A percentile compares a stretch with the other conserved stretches of the same genome.
Conservation (phyloP, 2,888 invertebrate genomes). For the Coleophora deauratella region DNA sequence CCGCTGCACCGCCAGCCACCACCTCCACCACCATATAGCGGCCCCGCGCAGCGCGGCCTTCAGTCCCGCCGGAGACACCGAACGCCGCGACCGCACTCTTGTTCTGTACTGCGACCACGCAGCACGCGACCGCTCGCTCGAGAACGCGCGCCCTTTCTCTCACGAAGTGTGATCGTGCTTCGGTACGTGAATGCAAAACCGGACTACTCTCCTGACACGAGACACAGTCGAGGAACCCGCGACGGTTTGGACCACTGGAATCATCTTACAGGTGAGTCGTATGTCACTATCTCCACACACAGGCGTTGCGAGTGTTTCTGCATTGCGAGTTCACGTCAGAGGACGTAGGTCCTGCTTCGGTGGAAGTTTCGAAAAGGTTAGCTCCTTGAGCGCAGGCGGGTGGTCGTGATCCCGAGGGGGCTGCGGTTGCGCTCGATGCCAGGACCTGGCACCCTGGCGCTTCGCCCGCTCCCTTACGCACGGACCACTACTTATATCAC, state of each 20-base stretch:
- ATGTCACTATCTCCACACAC: constrained; percentile 22
- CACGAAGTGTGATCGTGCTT: constrained; percentile 68
- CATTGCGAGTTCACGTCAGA: constrained; percentile 40
- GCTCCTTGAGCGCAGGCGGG: constrained; percentile 32
- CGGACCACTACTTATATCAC: constrained; percentile 24
- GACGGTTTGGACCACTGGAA: constrained; percentile 38
- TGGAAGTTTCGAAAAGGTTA: constrained; percentile 45
- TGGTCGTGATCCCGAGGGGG: constrained; percentile 18
- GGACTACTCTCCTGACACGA: constrained; percentile 61
- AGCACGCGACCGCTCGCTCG: constrained; percentile 58
- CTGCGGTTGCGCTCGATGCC: constrained; percentile 15
- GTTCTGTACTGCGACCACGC: constrained; percentile 43
- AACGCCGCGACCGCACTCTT: constrained; percentile 58
- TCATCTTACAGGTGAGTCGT: constrained; percentile 50
- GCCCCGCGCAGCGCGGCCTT: constrained; percentile 69
- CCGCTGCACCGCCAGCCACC: constrained; percentile 32
- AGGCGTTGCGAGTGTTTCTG: constrained; percentile 45
- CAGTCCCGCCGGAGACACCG: constrained; percentile 56
- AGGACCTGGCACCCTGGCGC: constrained; percentile 30
- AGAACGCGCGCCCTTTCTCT: constrained; percentile 69
- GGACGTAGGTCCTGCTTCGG: constrained; percentile 27
- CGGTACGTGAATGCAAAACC: constrained; percentile 70
- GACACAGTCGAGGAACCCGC: constrained; percentile 46
- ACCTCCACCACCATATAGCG: constrained; percentile 48
- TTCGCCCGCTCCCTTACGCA: constrained; percentile 30